A percentile compares a stretch with the other conserved stretches of the same genome.
Evolutionary conservation across 2,888 invertebrate genomes (phyloP).

Genomic region (Hirtodrosophila confusa): DNA sequence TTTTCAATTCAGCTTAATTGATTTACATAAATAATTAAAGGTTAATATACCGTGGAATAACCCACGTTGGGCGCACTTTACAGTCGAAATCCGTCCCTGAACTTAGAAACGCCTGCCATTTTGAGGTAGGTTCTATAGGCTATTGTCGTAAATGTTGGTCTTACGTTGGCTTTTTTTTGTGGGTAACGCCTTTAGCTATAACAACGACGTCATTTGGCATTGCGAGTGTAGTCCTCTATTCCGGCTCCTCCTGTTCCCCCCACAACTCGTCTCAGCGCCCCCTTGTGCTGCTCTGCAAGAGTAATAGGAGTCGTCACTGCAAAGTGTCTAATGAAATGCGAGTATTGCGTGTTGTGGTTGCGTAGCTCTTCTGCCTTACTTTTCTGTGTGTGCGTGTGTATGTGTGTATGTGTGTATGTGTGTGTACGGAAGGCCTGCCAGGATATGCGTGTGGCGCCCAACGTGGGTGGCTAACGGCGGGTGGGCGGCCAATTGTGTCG

Average conservation of each 20-base stretch:
- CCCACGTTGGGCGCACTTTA: background rate
- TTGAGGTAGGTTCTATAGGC: conserved; percentile 26
- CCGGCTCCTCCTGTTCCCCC: conserved; percentile 9
- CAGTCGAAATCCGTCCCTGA: conserved; percentile 22
- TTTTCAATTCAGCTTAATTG: background rate
- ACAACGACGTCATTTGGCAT: conserved; percentile 44
- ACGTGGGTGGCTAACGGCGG: conserved; percentile 43
- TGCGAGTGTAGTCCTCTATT: conserved; percentile 26
- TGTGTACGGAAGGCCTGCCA: conserved; percentile 39
- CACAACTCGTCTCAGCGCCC: too few relatives aligned
- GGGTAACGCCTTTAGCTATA: conserved; percentile 43
- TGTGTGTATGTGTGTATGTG: conserved; percentile 16
- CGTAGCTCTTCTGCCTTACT: conserved; percentile 56
- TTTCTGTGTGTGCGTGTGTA: conserved; percentile 1
- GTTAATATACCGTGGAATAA: background rate
- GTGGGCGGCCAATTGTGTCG: conserved; percentile 70
- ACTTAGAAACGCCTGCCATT: background rate
- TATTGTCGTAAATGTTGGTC: conserved; percentile 31
- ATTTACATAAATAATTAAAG: conserved; percentile 10
- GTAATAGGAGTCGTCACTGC: conserved; percentile 79
- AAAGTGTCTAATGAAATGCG: conserved; percentile 81
- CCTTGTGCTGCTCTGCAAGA: conserved; percentile 47
- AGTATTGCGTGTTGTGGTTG: conserved; percentile 79
- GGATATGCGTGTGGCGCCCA: conserved; percentile 62
- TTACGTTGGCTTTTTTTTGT: conserved; percentile 15